A percentile compares a stretch with the other conserved stretches of the same genome.
phyloP scores from a whole-genome alignment of 2,113 vertebrate genomes.

The Albula goreensis region DNA sequence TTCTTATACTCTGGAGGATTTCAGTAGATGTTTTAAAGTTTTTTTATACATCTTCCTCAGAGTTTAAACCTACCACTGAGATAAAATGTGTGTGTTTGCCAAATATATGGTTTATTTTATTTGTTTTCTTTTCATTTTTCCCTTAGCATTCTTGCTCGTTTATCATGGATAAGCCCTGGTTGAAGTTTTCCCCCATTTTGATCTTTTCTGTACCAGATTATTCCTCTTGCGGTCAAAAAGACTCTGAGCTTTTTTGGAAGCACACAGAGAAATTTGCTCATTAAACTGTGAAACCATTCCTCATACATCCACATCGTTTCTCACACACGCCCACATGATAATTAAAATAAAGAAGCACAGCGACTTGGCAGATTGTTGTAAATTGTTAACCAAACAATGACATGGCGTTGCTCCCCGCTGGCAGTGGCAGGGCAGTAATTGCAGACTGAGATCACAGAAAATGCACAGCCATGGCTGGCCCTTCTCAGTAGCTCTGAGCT shows the following conservation, averaged over 20 bases:
- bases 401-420: neutral
- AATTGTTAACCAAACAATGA: slow-evolving; percentile 31
- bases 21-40: no score
- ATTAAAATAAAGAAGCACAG: neutral
- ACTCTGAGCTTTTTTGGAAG: neutral
- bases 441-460: slow-evolving; percentile 42
- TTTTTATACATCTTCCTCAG: no score
- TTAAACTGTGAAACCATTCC: neutral
- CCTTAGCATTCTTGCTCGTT: no score
- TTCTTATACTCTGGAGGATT: no score
- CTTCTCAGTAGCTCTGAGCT: slow-evolving; percentile 29
- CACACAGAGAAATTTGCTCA: neutral
- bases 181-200: neutral
- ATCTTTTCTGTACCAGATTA: neutral
- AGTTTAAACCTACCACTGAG: no score
- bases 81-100: no score
- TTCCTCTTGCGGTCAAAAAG: neutral
- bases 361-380: slow-evolving; percentile 3
- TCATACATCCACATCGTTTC: neutral
- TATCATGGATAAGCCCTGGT: no score
- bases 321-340: neutral
- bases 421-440: slow-evolving; percentile 36
- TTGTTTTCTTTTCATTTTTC: no score
- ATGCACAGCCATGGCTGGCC: slow-evolving; percentile 36
- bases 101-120: no score